phyloP scores from a whole-genome alignment of 2,888 invertebrate genomes.

The Leptinotarsa juncta region DNA sequence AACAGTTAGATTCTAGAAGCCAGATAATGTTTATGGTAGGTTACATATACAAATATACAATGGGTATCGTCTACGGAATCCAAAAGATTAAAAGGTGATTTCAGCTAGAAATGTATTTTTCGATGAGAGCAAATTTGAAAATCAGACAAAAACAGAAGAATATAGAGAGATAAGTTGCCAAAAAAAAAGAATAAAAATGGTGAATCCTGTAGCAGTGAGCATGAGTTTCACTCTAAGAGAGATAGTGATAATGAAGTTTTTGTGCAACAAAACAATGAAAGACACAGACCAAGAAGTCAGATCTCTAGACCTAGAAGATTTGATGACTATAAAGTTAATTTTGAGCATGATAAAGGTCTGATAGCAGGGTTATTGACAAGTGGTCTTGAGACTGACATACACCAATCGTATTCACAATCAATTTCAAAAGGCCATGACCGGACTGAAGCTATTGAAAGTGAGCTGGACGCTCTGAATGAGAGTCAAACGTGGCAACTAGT shows the following conservation, averaged over 20 bases:
- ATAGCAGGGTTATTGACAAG: constrained; percentile 29
- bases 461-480: constrained; percentile 29
- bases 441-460: constrained; percentile 18
- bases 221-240: background rate
- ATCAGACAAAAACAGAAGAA: constrained; percentile 1
- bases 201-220: background rate
- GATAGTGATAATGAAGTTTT: background rate
- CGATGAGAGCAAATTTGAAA: constrained; percentile 33
- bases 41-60: constrained; percentile 41
- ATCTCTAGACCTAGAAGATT: constrained; percentile 22
- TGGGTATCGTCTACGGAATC: constrained; percentile 50
- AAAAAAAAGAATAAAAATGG: background rate
- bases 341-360: constrained; percentile 26
- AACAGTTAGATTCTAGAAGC: constrained; percentile 48
- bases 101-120: constrained; percentile 49
- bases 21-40: constrained; percentile 43
- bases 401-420: constrained; percentile 32
- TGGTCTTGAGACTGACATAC: constrained; percentile 6
- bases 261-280: background rate
- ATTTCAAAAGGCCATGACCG: constrained; percentile 15
- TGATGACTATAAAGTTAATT: constrained; percentile 35
- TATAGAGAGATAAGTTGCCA: constrained; percentile 1
- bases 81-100: constrained; percentile 39
- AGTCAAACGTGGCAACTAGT: constrained; percentile 34
- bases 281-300: background rate